Conservation (phyloP, 2,113 vertebrate species). For the Alces alces region DNA sequence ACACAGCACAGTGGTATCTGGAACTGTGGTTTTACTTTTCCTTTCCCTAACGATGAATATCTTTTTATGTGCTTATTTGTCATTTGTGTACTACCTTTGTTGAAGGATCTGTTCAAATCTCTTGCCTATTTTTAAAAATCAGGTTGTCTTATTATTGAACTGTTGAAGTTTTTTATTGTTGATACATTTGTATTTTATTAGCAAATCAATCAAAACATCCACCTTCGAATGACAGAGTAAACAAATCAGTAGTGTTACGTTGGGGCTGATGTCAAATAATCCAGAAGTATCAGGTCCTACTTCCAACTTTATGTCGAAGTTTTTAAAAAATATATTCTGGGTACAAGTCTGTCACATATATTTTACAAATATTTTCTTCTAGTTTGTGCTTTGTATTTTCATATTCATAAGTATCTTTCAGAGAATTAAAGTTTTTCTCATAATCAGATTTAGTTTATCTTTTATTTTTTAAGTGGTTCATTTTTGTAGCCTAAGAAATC, state of each 20-base stretch:
- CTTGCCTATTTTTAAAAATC: background rate
- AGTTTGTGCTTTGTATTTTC: background rate
- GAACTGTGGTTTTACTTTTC: background rate
- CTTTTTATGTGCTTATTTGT: background rate
- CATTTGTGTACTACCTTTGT: background rate
- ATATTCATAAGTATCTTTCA: background rate
- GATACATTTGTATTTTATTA: background rate
- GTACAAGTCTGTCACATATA: background rate
- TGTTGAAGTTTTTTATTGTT: background rate
- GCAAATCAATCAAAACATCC: background rate
- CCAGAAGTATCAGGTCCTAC: background rate
- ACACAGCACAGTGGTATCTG: background rate
- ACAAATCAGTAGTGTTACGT: background rate
- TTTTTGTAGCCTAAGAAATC: slow-evolving; percentile 2
- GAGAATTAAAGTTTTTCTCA: background rate
- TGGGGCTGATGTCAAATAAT: background rate
- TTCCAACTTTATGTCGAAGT: background rate
- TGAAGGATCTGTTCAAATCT: background rate
- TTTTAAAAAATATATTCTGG: background rate
- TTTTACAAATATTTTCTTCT: background rate
- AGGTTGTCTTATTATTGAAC: background rate
- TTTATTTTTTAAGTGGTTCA: background rate
- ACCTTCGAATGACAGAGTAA: background rate
- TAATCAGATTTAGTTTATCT: background rate
- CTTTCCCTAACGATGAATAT: background rate